Conservation (phyloP, 1,140 invertebrate genomes). For the Nasonia giraulti region DNA sequence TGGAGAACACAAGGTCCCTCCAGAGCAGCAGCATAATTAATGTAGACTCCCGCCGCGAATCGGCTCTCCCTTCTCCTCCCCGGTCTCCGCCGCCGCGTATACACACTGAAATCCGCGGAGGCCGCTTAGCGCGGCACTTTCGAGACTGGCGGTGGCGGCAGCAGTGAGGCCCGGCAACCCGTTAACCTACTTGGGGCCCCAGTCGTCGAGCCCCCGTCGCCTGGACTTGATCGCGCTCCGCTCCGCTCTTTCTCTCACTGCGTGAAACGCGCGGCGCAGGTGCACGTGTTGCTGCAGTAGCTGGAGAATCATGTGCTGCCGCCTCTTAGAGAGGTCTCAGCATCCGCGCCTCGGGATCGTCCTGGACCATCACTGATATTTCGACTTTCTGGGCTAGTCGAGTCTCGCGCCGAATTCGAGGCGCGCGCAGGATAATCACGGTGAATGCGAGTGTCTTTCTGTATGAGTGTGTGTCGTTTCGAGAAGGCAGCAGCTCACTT, state of each 20-base stretch:
- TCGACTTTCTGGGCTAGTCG: too few relatives aligned
- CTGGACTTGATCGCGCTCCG: constrained; percentile 39
- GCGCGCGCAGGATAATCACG: too few relatives aligned
- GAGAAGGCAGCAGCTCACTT: too few relatives aligned
- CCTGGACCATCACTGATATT: too few relatives aligned
- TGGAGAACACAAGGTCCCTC: not conserved
- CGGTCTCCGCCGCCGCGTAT: not conserved
- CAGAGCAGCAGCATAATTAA: too few relatives aligned
- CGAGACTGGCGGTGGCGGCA: constrained; percentile 55
- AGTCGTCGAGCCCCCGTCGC: constrained; percentile 68
- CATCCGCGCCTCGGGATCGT: not conserved
- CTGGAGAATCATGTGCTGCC: not conserved
- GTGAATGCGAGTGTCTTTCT: too few relatives aligned
- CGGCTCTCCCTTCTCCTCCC: not conserved
- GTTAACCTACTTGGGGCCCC: constrained; percentile 71
- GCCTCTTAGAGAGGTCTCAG: not conserved
- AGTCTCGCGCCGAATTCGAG: too few relatives aligned
- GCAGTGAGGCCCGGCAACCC: constrained; percentile 62
- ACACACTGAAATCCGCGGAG: constrained; percentile 52
- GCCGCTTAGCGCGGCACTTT: constrained; percentile 60
- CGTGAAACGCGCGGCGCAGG: not conserved
- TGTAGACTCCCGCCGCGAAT: not conserved
- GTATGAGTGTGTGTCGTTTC: too few relatives aligned
- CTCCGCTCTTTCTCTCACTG: not conserved
- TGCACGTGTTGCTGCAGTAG: not conserved